These are phyloP conservation scores for Synergus japonicus DNA, from an alignment of 2,888 invertebrate genomes.

Conservation along the genomic window DNA sequence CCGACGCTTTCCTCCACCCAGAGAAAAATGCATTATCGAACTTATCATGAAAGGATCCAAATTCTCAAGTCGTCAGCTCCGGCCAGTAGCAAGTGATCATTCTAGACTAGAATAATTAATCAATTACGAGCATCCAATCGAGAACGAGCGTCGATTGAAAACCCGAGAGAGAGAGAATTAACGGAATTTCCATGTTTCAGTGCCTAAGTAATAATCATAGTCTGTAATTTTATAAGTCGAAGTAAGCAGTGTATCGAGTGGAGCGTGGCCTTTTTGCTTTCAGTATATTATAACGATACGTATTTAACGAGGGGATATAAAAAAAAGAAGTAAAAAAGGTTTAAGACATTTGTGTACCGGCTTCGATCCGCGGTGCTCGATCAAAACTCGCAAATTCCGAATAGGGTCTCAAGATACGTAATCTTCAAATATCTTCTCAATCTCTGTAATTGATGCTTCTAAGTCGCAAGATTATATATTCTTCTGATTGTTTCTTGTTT, in stretches of 20 bases:
- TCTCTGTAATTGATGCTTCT: neutral
- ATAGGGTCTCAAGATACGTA: conserved; percentile 22
- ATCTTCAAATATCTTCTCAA: neutral
- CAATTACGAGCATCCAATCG: neutral
- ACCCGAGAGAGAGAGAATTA: conserved; percentile 44
- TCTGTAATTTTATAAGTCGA: conserved; percentile 61
- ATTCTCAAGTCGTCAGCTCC: conserved; percentile 48
- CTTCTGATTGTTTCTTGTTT: neutral
- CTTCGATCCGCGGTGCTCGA: conserved; percentile 29
- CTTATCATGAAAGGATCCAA: neutral
- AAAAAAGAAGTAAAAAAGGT: neutral
- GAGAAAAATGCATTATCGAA: neutral
- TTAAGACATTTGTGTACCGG: conserved; percentile 15
- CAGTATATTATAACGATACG: conserved; percentile 34
- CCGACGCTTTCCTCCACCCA: neutral
- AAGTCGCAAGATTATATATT: neutral
- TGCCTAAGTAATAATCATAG: conserved; percentile 69
- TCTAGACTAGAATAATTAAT: neutral
- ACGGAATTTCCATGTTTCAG: conserved; percentile 71
- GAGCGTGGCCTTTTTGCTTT: conserved; percentile 61
- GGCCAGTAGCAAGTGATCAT: conserved; percentile 56
- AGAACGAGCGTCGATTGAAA: conserved; percentile 8
- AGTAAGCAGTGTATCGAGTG: conserved; percentile 54
- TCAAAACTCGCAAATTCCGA: conserved; percentile 34
- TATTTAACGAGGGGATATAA: conserved; percentile 16